A percentile compares a stretch with the other conserved stretches of the same genome.
Evolutionary conservation across 2,888 invertebrate genomes (phyloP).

Genomic region (Catocala nupta): DNA sequence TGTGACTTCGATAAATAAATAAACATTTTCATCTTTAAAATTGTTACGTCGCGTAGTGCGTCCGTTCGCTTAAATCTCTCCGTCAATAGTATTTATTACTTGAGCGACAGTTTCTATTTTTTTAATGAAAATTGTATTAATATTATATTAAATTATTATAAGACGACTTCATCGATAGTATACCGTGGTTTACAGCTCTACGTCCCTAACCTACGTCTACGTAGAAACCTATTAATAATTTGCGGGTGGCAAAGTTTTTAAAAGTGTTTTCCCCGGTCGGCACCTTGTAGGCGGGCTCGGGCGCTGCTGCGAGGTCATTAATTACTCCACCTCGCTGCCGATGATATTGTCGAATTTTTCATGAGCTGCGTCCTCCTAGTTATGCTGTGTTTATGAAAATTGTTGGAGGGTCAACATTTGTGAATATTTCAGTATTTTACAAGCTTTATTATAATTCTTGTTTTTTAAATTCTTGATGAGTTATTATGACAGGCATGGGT

Average conservation of each 20-base stretch:
- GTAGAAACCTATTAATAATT: conserved; percentile 84
- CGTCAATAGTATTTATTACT: no score
- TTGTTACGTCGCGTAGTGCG: no score
- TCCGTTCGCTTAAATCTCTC: no score
- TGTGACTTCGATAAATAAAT: no score
- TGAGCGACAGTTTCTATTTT: no score
- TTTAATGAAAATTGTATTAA: no score
- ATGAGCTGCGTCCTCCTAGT: conserved; percentile 52
- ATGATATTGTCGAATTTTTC: conserved; percentile 80
- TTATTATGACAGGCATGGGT: no score
- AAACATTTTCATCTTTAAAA: no score
- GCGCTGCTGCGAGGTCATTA: conserved; percentile 61
- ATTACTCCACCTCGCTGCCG: conserved; percentile 75
- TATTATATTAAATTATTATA: no score
- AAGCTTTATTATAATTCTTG: no score
- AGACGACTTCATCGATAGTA: neutral
- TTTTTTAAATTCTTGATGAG: no score
- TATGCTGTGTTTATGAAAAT: conserved; percentile 52
- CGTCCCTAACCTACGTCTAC: conserved; percentile 64
- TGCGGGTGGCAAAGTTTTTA: conserved; percentile 81
- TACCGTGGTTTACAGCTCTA: neutral
- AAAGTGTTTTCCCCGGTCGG: conserved; percentile 77
- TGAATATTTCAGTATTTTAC: neutral
- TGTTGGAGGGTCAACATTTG: conserved; percentile 31
- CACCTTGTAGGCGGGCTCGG: conserved; percentile 60